These are phyloP conservation scores for Ophioderma brevispina DNA, from an alignment of 35 echinoderm and acorn worm genomes.

Conservation along the genomic window DNA sequence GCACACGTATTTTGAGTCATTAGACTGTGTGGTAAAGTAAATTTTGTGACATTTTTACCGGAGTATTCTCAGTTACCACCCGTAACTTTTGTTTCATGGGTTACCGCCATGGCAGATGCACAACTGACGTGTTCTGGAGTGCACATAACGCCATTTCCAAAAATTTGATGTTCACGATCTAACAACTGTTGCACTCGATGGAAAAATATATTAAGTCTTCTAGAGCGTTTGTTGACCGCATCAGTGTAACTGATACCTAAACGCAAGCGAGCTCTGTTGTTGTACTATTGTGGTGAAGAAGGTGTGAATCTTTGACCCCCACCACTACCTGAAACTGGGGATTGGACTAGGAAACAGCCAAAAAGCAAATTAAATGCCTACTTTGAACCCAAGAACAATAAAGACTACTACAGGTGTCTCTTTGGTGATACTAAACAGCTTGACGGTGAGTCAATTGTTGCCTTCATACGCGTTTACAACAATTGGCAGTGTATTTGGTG, in stretches of 20 bases:
- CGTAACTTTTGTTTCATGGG: too few species aligned
- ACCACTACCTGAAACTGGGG: neutral
- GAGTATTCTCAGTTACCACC: too few species aligned
- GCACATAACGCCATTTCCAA: slow-evolving; percentile 1
- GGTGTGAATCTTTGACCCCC: neutral
- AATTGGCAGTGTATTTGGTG: neutral
- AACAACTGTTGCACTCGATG: neutral
- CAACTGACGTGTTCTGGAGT: too few species aligned
- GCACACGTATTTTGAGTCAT: too few species aligned
- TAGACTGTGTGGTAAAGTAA: too few species aligned
- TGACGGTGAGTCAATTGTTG: slow-evolving; percentile 22
- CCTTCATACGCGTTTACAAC: slow-evolving; percentile 22
- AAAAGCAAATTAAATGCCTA: neutral
- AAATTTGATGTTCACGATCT: neutral
- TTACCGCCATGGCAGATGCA: too few species aligned
- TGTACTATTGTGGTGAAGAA: slow-evolving; percentile 43
- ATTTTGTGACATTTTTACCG: too few species aligned
- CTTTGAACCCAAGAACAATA: slow-evolving; percentile 36
- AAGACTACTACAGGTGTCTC: slow-evolving; percentile 60
- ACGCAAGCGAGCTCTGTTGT: slow-evolving; percentile 40
- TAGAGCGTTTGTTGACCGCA: slow-evolving; percentile 41
- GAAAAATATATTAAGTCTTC: slow-evolving; percentile 20
- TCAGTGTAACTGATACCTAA: neutral
- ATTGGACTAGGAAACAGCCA: neutral
- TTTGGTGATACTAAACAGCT: slow-evolving; percentile 35